Base-by-base conservation (phyloP, 2,797 vertebrate species). In the Malurus splendens region DNA sequence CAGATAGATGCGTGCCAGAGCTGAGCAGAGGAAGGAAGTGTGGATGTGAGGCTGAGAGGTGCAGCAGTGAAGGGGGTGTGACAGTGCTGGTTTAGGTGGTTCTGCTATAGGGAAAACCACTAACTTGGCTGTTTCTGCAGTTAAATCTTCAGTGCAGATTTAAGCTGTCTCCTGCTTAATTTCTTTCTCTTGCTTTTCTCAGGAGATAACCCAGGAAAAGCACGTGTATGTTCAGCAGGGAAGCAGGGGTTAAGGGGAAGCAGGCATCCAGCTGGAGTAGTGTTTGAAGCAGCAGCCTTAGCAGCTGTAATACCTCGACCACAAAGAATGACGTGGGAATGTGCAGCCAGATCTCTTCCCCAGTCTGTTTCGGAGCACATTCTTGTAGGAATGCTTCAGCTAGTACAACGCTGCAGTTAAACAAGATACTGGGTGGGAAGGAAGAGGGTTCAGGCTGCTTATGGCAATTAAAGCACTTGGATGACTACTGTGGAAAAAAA, bases 301-400 rank as follows among this genome's bases (percentile, higher is more conserved):
- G 22, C 94, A 91, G 90, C 92, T 93, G 92, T 84, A 64, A 24
- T 33, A 25, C 75, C 61, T 93, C 84, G 33, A 0, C 74, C 60
- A 24, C 17, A 4, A 84, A 45, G 76, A 77, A 66, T 68, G 94
- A 59, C 42, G 24, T 73, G 67, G 61, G 92, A 91, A 92, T 36
- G 12, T 76, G 65, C 38, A 79, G 75, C 56, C 38, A 23, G 38
- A 59, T 81, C 9, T 1, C 56, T 90, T 87, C 64, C 59, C 56
- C 52, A 2, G 52, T 67, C 78, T 42, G 61, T 64, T 44, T 60
- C 4, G 1, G 44, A 51, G 80, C 32, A 25, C 42, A 1, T 55
- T 72, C 71, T 52, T 2, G 3, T 39, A 57, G 47, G 25, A 85
- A 38, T 39, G 27, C 39, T 74, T 62, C 55, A 64, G 62, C 62